Evolutionary conservation across 2,888 invertebrate species (phyloP).

Genomic region (Ephialtes manifestator): DNA sequence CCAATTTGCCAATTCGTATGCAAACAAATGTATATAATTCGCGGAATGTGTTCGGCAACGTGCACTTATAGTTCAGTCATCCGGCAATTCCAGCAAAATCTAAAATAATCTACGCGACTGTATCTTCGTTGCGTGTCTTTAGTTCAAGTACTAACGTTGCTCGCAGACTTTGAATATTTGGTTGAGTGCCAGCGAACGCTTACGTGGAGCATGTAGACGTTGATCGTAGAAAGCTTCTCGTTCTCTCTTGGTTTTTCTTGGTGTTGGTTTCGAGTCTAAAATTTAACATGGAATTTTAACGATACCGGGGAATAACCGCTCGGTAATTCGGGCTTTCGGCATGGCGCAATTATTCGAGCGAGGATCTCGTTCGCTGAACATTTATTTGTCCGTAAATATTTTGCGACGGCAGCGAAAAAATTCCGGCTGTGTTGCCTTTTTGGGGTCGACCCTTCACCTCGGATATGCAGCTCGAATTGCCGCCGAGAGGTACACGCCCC

Average conservation of each 20-base stretch:
- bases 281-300: conserved; percentile 61
- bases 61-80: conserved; percentile 5
- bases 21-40: not conserved
- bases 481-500: not conserved
- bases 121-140: conserved; percentile 6
- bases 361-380: conserved; percentile 26
- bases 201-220: conserved; percentile 27
- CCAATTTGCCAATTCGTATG: not conserved
- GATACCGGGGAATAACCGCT: conserved; percentile 32
- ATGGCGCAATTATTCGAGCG: conserved; percentile 56
- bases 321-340: conserved; percentile 54
- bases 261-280: not conserved
- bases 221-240: not conserved
- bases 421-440: conserved; percentile 12
- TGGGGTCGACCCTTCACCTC: not conserved
- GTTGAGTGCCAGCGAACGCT: conserved; percentile 52
- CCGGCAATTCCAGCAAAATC: conserved; percentile 28
- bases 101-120: conserved; percentile 45
- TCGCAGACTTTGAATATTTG: conserved; percentile 34
- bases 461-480: conserved; percentile 19
- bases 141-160: not conserved
- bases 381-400: conserved; percentile 72
- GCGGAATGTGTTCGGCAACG: not conserved
- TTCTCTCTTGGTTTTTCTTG: not conserved
- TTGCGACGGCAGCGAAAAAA: conserved; percentile 45